These are phyloP conservation scores for Paracyclopina nana DNA, from an alignment of 1,140 invertebrate genomes.

Conservation along the genomic window DNA sequence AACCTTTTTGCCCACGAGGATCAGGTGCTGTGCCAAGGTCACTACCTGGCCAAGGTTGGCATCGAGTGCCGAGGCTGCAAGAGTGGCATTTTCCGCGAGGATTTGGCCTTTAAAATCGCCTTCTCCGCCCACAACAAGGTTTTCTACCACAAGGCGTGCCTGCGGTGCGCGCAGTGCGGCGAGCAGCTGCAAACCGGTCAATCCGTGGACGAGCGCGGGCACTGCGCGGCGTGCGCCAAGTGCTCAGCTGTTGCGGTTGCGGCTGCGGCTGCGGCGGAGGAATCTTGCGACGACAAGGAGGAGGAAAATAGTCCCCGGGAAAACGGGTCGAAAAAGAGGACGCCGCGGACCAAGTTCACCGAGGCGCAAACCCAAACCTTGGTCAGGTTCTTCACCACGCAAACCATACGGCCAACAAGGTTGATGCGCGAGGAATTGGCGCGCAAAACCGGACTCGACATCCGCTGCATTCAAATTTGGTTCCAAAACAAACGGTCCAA, in stretches of 20 bases:
- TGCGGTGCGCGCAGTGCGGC: background rate
- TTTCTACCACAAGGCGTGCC: background rate
- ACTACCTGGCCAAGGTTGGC: too few species aligned
- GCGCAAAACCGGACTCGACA: constrained; percentile 91
- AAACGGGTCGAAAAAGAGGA: constrained; percentile 85
- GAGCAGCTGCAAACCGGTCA: background rate
- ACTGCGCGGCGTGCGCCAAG: background rate
- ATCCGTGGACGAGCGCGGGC: background rate
- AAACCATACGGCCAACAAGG: constrained; percentile 91
- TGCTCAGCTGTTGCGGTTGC: background rate
- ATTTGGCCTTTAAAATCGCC: too few species aligned
- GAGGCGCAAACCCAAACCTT: constrained; percentile 91
- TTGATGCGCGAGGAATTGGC: constrained; percentile 96
- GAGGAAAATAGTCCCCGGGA: constrained; percentile 75
- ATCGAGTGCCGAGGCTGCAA: too few species aligned
- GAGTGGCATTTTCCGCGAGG: too few species aligned
- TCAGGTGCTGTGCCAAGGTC: too few species aligned
- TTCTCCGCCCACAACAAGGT: too few species aligned
- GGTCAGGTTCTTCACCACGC: constrained; percentile 88
- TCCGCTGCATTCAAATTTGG: constrained; percentile 96
- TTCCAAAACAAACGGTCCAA: constrained; percentile 37
- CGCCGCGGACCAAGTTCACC: constrained; percentile 95
- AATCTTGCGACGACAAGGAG: background rate
- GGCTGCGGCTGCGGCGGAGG: background rate
- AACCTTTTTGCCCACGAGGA: too few species aligned